These are phyloP conservation scores for Cyprinus carpio DNA, from an alignment of 2,113 vertebrate species.

Conservation along the genomic window DNA sequence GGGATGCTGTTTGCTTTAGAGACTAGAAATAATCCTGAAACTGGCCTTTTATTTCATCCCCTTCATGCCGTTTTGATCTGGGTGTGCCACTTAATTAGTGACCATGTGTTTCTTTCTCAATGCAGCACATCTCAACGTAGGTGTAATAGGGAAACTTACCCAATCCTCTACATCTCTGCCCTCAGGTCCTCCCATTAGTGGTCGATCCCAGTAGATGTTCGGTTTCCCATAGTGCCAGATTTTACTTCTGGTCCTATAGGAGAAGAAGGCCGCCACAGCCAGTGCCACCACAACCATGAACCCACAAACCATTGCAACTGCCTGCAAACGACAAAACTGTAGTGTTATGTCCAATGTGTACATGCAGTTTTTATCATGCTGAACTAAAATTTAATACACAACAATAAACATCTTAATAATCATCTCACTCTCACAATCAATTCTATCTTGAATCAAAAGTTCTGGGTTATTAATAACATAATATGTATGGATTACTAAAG, in stretches of 20 bases:
- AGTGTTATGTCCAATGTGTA: background rate
- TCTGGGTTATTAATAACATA: too few species aligned
- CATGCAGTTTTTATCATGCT: background rate
- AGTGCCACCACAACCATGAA: constrained; percentile 82
- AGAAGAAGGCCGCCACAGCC: constrained; percentile 79
- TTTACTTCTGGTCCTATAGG: constrained; percentile 81
- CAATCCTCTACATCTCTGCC: constrained; percentile 90
- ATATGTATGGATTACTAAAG: too few species aligned
- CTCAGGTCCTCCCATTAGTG: constrained; percentile 68
- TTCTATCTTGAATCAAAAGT: background rate
- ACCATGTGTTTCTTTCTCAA: background rate
- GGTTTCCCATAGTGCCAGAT: constrained; percentile 85
- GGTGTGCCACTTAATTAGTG: constrained; percentile 14
- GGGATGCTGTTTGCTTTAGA: background rate
- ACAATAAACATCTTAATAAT: background rate
- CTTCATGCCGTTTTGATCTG: background rate
- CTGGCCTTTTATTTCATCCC: background rate
- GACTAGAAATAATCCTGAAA: background rate
- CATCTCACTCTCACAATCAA: background rate
- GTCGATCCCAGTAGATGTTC: constrained; percentile 85
- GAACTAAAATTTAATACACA: background rate
- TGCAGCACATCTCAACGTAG: background rate
- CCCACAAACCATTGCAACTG: constrained; percentile 85
- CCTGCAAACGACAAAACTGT: constrained; percentile 67
- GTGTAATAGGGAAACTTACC: constrained; percentile 75